Evolutionary conservation across 1,140 invertebrate genomes (phyloP), one percentile per base, ranked within the genome.

Genomic region (Contarinia nasturtii): DNA sequence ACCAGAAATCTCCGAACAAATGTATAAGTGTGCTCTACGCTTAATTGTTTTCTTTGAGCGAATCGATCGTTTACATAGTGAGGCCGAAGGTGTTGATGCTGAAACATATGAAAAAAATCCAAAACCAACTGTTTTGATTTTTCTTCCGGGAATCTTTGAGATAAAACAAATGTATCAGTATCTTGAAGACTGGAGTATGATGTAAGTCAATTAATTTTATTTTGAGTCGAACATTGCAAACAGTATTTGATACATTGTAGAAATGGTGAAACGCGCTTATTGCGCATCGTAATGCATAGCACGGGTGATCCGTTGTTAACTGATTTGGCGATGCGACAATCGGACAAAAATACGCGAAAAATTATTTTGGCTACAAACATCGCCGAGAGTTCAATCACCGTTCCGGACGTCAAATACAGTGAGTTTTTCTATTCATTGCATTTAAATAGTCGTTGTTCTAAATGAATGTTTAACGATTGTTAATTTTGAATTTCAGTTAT

Each of bases 281-380:
- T 27, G 3, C 27, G 27, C 3, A 27, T 27, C 27, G 27, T 27
- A 27, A 27, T 27, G 27, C 27, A 27, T 10, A 5, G 4, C 27
- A 27, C 27, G 3, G 27, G 4, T 27, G 27, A 27, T 27, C 27
- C 27, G 10, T 27, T 27, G 27, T 10, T 27, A 3, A 27, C 3
- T 27, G 27, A 27, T 3, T 27, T 27, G 27, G 27, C 27, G 4
- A 27, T 27, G 27, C 27, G 10, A 27, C 4, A 27, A 27, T 27
- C 27, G 4, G 27, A 27, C 27, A 3, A 27, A 27, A 27, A 27
- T 27, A 27, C 11, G 7, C 20, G 43, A 14, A 95, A 94, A 67
- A 75, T 93, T 51, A 95, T 98, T 58, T 67, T 98, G 1, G 74
- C 91, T 0, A 98, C 94, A 8, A 94, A 97, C 65, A 93, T 98